Evolutionary conservation across 2,797 vertebrate species (phyloP), one percentile per base, ranked within the genome.

Genomic region (Pteropus rufus): DNA sequence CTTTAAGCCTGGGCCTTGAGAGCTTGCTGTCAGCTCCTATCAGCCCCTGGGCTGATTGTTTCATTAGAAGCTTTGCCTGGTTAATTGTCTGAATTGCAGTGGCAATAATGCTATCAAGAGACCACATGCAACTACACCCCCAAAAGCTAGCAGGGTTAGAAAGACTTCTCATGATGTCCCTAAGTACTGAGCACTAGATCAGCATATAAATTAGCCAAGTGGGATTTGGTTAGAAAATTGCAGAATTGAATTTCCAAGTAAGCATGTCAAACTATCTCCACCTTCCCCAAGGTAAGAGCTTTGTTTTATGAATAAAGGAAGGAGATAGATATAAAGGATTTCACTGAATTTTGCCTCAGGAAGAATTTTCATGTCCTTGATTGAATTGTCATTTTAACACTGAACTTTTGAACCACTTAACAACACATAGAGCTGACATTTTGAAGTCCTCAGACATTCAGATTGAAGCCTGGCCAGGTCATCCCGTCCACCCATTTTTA

Each of bases 221-320:
- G 16, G 41, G 36, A 82, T 97, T 92, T 93, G 64, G 70, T 84
- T 93, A 93, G 80, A 67, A 94, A 85, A 67, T n/a, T 46, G 44
- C 44, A 2, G 62, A 80, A 87, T 26, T 96, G 83, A 44, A 92
- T 95, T 96, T 93, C 93, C n/a, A 86, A 49, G 44, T 82, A 64
- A 97, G 5, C 29, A 46, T 77, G 21, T 75, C 89, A 62, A 80
- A 93, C 44, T 92, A 46, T 39, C 90, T 31, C 34, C 89, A 31
- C 49, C 75, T 93, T 95, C 56, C 79, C 72, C 10, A 1, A n/a
- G 16, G 76, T 12, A 36, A 82, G 7, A 41, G 54, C 82, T 29
- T 64, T 87, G 84, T 91, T 85, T 97, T 94, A 36, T 92, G 5
- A 87, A 29, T 82, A 95, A 96, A 82, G 75, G 14, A 81, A 52